Conservation (phyloP, 2,888 invertebrate species). For the Argynnis bischoffii region DNA sequence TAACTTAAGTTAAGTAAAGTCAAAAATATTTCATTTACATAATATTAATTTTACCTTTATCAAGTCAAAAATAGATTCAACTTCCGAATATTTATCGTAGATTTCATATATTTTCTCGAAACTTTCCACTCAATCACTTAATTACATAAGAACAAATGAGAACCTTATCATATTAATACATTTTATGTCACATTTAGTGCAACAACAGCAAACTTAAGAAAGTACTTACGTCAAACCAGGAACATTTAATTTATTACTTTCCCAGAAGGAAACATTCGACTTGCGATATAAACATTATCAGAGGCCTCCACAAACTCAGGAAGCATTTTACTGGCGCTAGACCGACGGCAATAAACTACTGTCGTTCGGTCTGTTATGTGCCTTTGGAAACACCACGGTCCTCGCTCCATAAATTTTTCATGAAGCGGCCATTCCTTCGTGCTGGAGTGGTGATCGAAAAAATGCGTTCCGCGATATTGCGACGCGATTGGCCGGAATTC, state of each 20-base stretch:
- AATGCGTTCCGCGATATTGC: slow-evolving; percentile 60
- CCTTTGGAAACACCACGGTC: slow-evolving; percentile 51
- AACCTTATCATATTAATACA: neutral
- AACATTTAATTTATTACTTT: slow-evolving; percentile 15
- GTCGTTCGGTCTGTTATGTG: slow-evolving; percentile 69
- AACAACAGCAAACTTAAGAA: neutral
- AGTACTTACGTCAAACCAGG: neutral
- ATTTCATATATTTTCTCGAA: too few species aligned
- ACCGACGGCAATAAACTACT: slow-evolving; percentile 69
- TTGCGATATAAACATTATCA: slow-evolving; percentile 35
- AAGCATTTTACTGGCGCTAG: slow-evolving; percentile 59
- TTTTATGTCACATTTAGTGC: slow-evolving; percentile 2
- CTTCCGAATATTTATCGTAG: too few species aligned
- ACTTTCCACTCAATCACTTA: too few species aligned
- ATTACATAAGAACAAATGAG: too few species aligned
- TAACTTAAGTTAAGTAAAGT: too few species aligned
- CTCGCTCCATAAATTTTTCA: slow-evolving; percentile 74
- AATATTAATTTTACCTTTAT: too few species aligned
- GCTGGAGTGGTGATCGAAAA: slow-evolving; percentile 71
- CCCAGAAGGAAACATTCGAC: slow-evolving; percentile 26
- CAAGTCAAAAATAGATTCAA: too few species aligned
- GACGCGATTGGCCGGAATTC: slow-evolving; percentile 56
- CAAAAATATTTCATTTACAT: too few species aligned
- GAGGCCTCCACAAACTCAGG: slow-evolving; percentile 52
- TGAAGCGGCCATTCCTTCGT: slow-evolving; percentile 61